Evolutionary conservation across 2,113 vertebrate species (phyloP).

Genomic region (crab-eating macaque (Macaca fascicularis)): T2T-MFA8v1.1 NC_088386.1:102771001-102771500

Average conservation of each 20-base stretch:
- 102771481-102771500: neutral
- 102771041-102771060: conserved; percentile 52
- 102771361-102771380: neutral
- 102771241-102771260: conserved; percentile 45
- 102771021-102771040: conserved; percentile 48
- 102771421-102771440: neutral
- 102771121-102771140: conserved; percentile 20
- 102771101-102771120: conserved; percentile 41
- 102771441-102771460: neutral
- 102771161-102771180: conserved; percentile 59
- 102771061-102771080: conserved; percentile 5
- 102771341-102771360: neutral
- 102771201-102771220: neutral
- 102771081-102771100: conserved; percentile 61
- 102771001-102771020: conserved; percentile 24
- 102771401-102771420: neutral
- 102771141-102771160: neutral
- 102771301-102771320: neutral
- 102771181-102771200: conserved; percentile 32
- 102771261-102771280: conserved; percentile 13
- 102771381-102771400: neutral
- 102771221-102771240: conserved; percentile 34
- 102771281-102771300: neutral
- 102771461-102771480: neutral
- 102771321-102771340: neutral